Evolutionary conservation across 2,797 vertebrate genomes (phyloP).

Genomic region (Pseudopleuronectes americanus): DNA sequence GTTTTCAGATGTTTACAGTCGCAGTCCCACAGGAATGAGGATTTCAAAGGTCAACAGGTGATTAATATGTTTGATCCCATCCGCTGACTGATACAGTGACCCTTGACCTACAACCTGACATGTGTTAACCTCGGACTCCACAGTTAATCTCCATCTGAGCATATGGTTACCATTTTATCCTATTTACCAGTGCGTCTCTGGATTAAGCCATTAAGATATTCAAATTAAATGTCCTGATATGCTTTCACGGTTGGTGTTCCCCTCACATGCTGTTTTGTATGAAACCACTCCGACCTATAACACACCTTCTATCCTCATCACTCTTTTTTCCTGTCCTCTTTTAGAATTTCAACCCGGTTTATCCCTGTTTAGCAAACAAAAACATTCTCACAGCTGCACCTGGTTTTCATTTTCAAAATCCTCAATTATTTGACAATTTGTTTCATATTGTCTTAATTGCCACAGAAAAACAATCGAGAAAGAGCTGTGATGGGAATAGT

Average conservation of each 20-base stretch:
- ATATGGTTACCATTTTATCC: background rate
- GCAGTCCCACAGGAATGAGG: constrained; percentile 9
- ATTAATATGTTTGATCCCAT: constrained; percentile 47
- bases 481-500: background rate
- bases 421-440: constrained; percentile 11
- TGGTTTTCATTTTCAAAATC: constrained; percentile 27
- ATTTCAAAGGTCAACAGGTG: constrained; percentile 56
- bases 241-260: background rate
- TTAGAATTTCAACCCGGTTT: background rate
- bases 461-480: constrained; percentile 7
- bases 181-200: constrained; percentile 3
- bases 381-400: constrained; percentile 9
- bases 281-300: no score
- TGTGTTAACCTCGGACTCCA: constrained; percentile 9
- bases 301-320: background rate
- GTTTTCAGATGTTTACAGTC: constrained; percentile 23
- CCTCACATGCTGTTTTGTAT: background rate
- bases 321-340: no score
- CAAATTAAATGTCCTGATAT: background rate
- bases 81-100: constrained; percentile 41
- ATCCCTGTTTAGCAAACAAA: background rate
- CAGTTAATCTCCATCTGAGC: constrained; percentile 22
- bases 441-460: constrained; percentile 23
- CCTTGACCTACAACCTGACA: constrained; percentile 52
- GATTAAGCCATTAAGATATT: constrained; percentile 6